Evolutionary conservation across 2,888 invertebrate genomes (phyloP).

Genomic region (Cheiracanthium punctorium): DNA sequence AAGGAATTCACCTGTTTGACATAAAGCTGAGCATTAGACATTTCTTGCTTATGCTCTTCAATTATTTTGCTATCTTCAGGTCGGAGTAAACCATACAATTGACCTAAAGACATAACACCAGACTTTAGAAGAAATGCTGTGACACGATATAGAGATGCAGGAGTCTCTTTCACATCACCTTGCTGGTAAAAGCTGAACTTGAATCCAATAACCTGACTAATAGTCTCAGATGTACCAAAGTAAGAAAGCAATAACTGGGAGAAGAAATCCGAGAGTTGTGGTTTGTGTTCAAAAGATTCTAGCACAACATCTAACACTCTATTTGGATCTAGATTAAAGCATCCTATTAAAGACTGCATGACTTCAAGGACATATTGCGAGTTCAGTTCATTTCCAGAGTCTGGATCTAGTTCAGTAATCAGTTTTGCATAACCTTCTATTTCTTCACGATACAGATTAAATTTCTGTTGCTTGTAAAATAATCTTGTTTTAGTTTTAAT

Average conservation of each 20-base stretch:
- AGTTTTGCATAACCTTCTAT: conserved; percentile 99
- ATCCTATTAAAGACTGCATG: conserved; percentile 95
- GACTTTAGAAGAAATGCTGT: conserved; percentile 93
- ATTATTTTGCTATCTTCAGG: conserved; percentile 89
- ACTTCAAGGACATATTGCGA: conserved; percentile 84
- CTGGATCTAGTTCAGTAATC: conserved; percentile 93
- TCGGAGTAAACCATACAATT: conserved; percentile 88
- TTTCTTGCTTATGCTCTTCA: conserved; percentile 87
- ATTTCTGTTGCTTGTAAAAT: conserved; percentile 99
- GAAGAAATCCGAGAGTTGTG: conserved; percentile 82
- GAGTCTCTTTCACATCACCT: conserved; percentile 79
- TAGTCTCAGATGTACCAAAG: conserved; percentile 89
- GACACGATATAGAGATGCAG: conserved; percentile 89
- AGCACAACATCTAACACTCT: conserved; percentile 96
- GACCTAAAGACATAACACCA: conserved; percentile 88
- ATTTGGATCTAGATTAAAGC: conserved; percentile 99
- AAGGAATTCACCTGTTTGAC: conserved; percentile 86
- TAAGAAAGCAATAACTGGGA: conserved; percentile 90
- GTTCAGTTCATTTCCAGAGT: conserved; percentile 76
- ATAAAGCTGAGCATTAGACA: conserved; percentile 89
- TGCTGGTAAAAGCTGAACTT: conserved; percentile 83
- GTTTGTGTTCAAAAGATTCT: conserved; percentile 90
- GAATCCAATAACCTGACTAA: conserved; percentile 96
- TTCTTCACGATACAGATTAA: conserved; percentile 98
- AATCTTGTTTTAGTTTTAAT: conserved; percentile 98